phyloP scores from a whole-genome alignment of 2,113 vertebrate species.

The Brachyhypopomus occidentalis region DNA sequence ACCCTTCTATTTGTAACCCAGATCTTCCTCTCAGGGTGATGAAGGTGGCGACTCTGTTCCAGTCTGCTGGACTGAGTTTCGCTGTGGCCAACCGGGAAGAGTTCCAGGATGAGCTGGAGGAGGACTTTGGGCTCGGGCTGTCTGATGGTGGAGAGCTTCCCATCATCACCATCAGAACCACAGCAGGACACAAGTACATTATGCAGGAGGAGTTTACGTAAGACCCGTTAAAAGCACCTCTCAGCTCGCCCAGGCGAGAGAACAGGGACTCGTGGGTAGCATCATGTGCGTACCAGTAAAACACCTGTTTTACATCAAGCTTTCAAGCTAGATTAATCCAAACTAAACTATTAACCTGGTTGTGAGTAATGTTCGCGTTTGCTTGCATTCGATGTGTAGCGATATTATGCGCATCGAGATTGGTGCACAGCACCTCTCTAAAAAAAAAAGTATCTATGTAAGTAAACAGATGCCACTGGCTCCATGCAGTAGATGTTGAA shows the following conservation, averaged over 20 bases:
- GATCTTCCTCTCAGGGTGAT: constrained; percentile 67
- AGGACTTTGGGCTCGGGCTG: constrained; percentile 71
- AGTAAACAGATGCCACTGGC: too few species aligned
- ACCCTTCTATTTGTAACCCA: neutral
- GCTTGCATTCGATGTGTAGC: too few species aligned
- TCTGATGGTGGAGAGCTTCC: constrained; percentile 69
- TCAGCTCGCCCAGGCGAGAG: neutral
- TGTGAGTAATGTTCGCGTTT: too few species aligned
- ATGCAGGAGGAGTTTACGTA: constrained; percentile 81
- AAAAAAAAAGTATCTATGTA: too few species aligned
- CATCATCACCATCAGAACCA: constrained; percentile 69
- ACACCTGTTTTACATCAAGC: too few species aligned
- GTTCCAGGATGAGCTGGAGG: constrained; percentile 74
- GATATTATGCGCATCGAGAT: too few species aligned
- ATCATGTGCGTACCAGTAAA: neutral
- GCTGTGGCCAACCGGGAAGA: constrained; percentile 73
- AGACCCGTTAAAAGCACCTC: constrained; percentile 42
- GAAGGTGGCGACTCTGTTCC: constrained; percentile 70
- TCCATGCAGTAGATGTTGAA: too few species aligned
- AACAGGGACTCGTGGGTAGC: neutral
- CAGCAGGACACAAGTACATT: constrained; percentile 72
- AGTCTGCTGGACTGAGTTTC: constrained; percentile 66
- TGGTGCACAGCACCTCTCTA: too few species aligned
- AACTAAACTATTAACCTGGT: too few species aligned
- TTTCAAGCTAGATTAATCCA: neutral